Evolutionary conservation across 1,140 invertebrate species (phyloP).

Genomic region (Apocrypta bakeri): DNA sequence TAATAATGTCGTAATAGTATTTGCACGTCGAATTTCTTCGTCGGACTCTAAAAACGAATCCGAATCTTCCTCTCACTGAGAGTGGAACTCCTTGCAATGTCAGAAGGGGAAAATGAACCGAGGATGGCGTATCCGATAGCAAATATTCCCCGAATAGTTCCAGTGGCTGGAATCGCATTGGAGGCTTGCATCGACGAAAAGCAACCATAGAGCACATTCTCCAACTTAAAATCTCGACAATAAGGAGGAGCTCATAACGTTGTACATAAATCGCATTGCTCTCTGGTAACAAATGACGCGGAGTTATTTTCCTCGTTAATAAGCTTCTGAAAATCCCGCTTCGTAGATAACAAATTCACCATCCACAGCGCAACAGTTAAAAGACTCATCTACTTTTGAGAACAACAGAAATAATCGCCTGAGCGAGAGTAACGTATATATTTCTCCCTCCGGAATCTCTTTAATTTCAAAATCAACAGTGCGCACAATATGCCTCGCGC

Average conservation of each 20-base stretch:
- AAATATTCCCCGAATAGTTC: slow-evolving; percentile 5
- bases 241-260: too few relatives aligned
- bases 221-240: too few relatives aligned
- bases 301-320: too few relatives aligned
- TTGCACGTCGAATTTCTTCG: background rate
- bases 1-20: too few relatives aligned
- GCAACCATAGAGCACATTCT: too few relatives aligned
- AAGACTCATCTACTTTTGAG: too few relatives aligned
- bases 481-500: background rate
- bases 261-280: background rate
- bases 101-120: slow-evolving; percentile 5
- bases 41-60: background rate
- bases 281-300: background rate
- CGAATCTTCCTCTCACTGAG: background rate
- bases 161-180: background rate
- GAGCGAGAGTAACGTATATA: too few relatives aligned
- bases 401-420: too few relatives aligned
- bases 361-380: too few relatives aligned
- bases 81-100: background rate
- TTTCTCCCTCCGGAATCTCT: background rate
- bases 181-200: background rate
- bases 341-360: too few relatives aligned
- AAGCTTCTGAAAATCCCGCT: too few relatives aligned
- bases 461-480: slow-evolving; percentile 21
- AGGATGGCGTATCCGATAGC: background rate